Percentiles rank a stretch among this genome's conserved stretches.
These are phyloP conservation scores for Eutrigla gurnardus DNA, from an alignment of 2,797 vertebrate species.

Conservation along the genomic window DNA sequence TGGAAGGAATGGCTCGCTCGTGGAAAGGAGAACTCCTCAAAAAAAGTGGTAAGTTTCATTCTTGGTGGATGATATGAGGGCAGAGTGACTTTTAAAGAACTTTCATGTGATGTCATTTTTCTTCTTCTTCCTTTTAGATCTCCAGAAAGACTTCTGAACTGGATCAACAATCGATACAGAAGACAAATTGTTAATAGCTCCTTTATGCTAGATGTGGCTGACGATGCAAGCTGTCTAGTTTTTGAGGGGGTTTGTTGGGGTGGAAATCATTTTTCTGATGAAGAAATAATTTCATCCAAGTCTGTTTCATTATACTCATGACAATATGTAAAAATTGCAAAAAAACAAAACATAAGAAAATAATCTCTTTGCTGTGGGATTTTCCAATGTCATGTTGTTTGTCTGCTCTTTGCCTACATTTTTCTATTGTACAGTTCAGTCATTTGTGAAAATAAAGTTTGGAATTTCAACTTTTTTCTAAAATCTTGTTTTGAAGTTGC, in stretches of 20 bases:
- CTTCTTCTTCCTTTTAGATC: conserved; percentile 73
- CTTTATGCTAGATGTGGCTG: neutral
- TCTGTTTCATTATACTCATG: too few relatives aligned
- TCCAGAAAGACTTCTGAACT: conserved; percentile 84
- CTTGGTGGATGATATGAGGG: neutral
- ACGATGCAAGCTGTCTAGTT: neutral
- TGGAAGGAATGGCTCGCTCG: conserved; percentile 87
- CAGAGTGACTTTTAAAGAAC: neutral
- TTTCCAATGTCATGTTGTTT: conserved; percentile 22
- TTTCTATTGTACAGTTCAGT: conserved; percentile 37
- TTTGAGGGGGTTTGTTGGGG: neutral
- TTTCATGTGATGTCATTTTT: neutral
- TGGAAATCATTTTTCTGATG: neutral
- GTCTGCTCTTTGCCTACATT: neutral
- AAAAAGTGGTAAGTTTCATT: conserved; percentile 86
- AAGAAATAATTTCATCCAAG: neutral
- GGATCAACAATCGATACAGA: conserved; percentile 4
- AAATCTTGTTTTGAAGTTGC: conserved; percentile 4
- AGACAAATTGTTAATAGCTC: neutral
- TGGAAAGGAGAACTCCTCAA: conserved; percentile 88
- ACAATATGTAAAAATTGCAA: too few relatives aligned
- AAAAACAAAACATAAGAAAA: conserved; percentile 4
- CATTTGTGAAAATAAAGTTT: conserved; percentile 58
- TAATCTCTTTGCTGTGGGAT: conserved; percentile 1
- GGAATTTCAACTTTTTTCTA: conserved; percentile 22